Conservation (phyloP, 2,888 invertebrate genomes). For the Cataglyphis cursor region DNA sequence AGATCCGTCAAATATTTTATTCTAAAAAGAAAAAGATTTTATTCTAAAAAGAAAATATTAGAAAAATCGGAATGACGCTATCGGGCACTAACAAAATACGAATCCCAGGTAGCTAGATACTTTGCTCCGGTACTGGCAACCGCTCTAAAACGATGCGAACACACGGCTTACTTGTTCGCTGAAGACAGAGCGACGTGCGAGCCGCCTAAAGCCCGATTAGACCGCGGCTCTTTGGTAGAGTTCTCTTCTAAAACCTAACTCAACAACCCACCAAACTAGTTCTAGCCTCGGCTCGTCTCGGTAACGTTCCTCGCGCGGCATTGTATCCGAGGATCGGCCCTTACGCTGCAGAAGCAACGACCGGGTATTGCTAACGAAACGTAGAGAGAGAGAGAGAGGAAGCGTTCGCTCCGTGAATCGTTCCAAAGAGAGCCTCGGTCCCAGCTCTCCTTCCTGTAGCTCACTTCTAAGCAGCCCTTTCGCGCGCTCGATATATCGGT, state of each 20-base stretch:
- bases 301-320: slow-evolving; percentile 74
- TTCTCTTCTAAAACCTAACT: slow-evolving; percentile 71
- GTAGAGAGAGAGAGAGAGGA: slow-evolving; percentile 52
- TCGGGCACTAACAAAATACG: neutral
- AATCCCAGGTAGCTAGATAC: neutral
- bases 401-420: slow-evolving; percentile 72
- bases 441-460: slow-evolving; percentile 67
- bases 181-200: slow-evolving; percentile 37
- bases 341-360: slow-evolving; percentile 72
- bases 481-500: slow-evolving; percentile 55
- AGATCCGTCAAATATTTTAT: neutral
- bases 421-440: slow-evolving; percentile 50
- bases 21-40: too few species aligned
- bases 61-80: neutral
- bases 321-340: slow-evolving; percentile 77
- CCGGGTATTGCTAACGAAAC: slow-evolving; percentile 71
- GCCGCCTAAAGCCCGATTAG: slow-evolving; percentile 52
- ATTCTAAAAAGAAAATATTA: neutral
- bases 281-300: slow-evolving; percentile 72
- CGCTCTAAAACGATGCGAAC: slow-evolving; percentile 29
- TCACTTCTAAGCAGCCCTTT: slow-evolving; percentile 66
- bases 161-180: slow-evolving; percentile 25
- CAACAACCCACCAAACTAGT: slow-evolving; percentile 83
- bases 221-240: slow-evolving; percentile 67
- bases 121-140: neutral